Base-by-base conservation (phyloP, 2,113 vertebrate genomes). In the Piprites chloris region DNA sequence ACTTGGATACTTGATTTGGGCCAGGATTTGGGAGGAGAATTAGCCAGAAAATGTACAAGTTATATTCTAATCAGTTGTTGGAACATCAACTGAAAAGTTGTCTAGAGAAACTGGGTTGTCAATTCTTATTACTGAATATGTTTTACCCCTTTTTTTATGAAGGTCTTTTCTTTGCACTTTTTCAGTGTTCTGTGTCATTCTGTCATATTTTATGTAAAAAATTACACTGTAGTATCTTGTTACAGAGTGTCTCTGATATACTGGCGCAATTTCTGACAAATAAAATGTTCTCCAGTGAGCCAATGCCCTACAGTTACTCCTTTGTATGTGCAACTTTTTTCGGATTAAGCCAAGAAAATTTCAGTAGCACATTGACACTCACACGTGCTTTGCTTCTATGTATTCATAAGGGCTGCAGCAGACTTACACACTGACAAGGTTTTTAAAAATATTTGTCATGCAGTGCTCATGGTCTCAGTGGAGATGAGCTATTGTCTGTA, bases 361-460 rank as follows among this genome's bases (percentile, higher is more conserved):
- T 89, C 39, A 52, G 22, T 49, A 59, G 18, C 32, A 68, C 27
- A 28, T 9, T 5, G 9, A 56, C 4, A 16, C 2, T 13, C 3
- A 23, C 1, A 1, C 0, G 7, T 12, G 24, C 30, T 23, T 77
- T 22, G 20, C 53, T 49, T 85, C 6, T 44, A 9, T 59, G 11
- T 30, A 39, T 69, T 79, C 20, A 2, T 61, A 69, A 74, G 21
- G 14, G 12, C 44, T 71, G 14, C 30, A 56, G 28, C 49, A 84
- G 37, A 47, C 44, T 74, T 74, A 58, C 10, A 41, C 7, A 35
- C 26, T 61, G 62, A 14, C 21, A 18, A 52, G 32, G 39, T 19
- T 22, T n/a, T 61, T 32, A 35, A 59, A 53, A 39, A 24, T 8
- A 3, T 90, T 78, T 75, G 9, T 46, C 39, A 14, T 61, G 44